Conservation (phyloP, 2,888 invertebrate species). For the Suillia variegata region DNA sequence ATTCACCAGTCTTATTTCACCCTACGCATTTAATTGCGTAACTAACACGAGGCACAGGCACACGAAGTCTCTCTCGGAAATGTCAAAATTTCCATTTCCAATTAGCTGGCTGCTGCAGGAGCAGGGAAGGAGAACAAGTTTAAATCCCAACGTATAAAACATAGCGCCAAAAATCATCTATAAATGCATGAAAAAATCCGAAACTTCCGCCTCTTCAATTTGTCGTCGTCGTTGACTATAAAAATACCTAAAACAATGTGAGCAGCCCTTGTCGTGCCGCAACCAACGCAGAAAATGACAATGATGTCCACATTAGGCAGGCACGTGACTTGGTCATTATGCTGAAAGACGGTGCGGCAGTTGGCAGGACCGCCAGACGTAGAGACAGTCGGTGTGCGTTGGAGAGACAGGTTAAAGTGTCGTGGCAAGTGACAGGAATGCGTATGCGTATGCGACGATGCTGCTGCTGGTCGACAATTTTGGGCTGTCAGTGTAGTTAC, state of each 20-base stretch:
- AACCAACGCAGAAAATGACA: background rate
- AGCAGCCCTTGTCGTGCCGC: constrained; percentile 11
- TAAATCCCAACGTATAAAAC: constrained; percentile 21
- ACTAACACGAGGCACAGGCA: background rate
- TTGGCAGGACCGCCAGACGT: constrained; percentile 12
- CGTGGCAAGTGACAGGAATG: background rate
- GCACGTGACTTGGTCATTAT: constrained; percentile 56
- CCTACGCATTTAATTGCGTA: background rate
- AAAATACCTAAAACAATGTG: constrained; percentile 43
- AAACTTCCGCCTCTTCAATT: constrained; percentile 25
- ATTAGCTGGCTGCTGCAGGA: too few relatives aligned
- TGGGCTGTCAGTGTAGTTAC: constrained; percentile 44
- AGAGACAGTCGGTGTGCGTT: constrained; percentile 5
- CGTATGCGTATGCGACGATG: constrained; percentile 11
- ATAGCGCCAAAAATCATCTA: constrained; percentile 30
- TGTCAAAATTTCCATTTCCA: constrained; percentile 8
- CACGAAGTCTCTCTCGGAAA: background rate
- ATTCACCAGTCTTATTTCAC: constrained; percentile 16
- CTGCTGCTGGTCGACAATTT: constrained; percentile 46
- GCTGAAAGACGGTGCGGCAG: constrained; percentile 37
- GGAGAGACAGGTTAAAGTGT: constrained; percentile 6
- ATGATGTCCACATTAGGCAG: constrained; percentile 47
- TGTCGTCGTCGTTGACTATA: constrained; percentile 46
- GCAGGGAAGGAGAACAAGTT: too few relatives aligned
- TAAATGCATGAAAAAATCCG: constrained; percentile 48